A percentile compares a stretch with the other conserved stretches of the same genome.
These are phyloP conservation scores for Mormoops blainvillei DNA, from an alignment of 2,113 vertebrate genomes.

Conservation along the genomic window DNA sequence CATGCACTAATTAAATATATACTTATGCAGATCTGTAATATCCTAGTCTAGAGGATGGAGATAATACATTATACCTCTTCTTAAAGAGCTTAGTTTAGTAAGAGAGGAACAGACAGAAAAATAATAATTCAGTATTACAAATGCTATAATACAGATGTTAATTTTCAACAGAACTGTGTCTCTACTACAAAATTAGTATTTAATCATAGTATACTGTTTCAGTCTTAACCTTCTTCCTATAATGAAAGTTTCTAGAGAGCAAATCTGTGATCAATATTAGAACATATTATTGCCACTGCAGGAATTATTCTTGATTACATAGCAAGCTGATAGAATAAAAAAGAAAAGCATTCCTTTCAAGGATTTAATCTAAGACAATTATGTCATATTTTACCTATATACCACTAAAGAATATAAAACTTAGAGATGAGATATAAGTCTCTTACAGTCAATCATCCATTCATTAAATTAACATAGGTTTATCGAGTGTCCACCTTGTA, in stretches of 20 bases:
- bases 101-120: not conserved
- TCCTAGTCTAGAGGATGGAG: not conserved
- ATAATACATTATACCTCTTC: not conserved
- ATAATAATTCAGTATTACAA: not conserved
- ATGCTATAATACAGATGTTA: not conserved
- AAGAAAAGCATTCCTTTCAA: not conserved
- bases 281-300: not conserved
- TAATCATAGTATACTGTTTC: not conserved
- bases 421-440: not conserved
- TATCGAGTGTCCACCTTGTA: too few relatives aligned
- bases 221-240: conserved; percentile 9
- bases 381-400: not conserved
- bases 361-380: not conserved
- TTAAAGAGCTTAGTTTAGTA: not conserved
- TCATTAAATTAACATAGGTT: not conserved
- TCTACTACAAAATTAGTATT: conserved; percentile 18
- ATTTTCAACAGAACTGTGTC: not conserved
- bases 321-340: not conserved
- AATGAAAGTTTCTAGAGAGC: not conserved
- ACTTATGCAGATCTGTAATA: not conserved
- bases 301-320: not conserved
- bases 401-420: not conserved
- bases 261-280: not conserved
- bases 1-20: not conserved
- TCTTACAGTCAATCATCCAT: not conserved